Evolutionary conservation across 2,797 vertebrate species (phyloP), one percentile per base, ranked within the genome.

Genomic region (Phyllotis vaccarum): DNA sequence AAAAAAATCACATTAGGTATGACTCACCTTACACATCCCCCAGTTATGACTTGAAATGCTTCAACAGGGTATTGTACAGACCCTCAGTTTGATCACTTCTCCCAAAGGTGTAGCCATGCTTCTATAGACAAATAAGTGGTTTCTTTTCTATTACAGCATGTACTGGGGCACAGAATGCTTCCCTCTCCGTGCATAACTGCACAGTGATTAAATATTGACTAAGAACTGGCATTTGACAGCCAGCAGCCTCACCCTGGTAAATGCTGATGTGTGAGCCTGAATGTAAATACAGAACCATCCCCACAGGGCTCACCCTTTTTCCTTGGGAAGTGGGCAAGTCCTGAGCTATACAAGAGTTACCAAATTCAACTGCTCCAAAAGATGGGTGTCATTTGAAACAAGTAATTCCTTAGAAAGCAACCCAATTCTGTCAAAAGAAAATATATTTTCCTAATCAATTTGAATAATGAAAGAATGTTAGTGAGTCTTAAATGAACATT

Each of bases 161-260:
- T 95, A 90, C 62, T 46, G 68, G 95, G 90, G 95, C 90, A 82
- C 37, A 68, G 86, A 85, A 89, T 80, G 78, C 88, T 93, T 92
- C 89, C 90, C 91, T 95, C 93, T 86, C 80, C 81, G 86, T 54
- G 22, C 83, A 24, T 91, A 91, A 94, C 93, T 80, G 92, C 90
- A 81, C 66, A 2, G 89, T 94, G 96, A 97, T 98, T 97, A 95
- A 97, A 95, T 97, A 97, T 96, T 97, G 96, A 97, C 94, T 82
- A 43, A 85, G 89, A 96, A 94, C 94, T 80, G 70, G 85, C 31
- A n/a, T 93, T 13, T 94, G 97, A 97, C 96, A 97, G 85, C 89
- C 85, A 37, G 95, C 1, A 2, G 90, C 95, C 95, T 95, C 79
- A 31, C 86, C 76, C 88, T 54, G 90, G 95, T 88, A 66, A 83